These are phyloP conservation scores for Pediacus dermestoides DNA, from an alignment of 2,888 invertebrate species.

Conservation along the genomic window DNA sequence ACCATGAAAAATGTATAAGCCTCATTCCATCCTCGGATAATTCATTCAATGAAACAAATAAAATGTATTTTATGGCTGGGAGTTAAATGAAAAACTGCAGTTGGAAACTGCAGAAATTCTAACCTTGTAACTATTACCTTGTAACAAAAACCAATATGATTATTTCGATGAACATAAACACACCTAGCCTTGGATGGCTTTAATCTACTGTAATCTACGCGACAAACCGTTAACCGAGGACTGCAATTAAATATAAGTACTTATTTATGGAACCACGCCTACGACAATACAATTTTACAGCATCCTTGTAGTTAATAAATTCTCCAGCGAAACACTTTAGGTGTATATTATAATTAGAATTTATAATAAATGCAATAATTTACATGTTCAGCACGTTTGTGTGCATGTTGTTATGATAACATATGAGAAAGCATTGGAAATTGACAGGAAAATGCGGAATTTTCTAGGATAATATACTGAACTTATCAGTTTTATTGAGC, in stretches of 20 bases:
- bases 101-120: too few species aligned
- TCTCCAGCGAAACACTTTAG: neutral
- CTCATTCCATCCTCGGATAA: too few species aligned
- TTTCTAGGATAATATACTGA: too few species aligned
- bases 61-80: too few species aligned
- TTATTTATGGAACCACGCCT: slow-evolving; percentile 6
- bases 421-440: too few species aligned
- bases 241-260: slow-evolving; percentile 3
- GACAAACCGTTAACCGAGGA: slow-evolving; percentile 7
- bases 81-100: too few species aligned
- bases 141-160: slow-evolving; percentile 10
- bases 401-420: too few species aligned
- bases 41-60: too few species aligned
- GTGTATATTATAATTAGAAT: slow-evolving; percentile 2
- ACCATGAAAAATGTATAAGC: too few species aligned
- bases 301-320: slow-evolving; percentile 6
- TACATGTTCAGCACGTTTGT: neutral
- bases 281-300: slow-evolving; percentile 2
- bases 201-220: slow-evolving; percentile 3
- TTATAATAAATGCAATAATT: neutral
- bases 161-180: slow-evolving; percentile 5
- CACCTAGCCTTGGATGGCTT: slow-evolving; percentile 4
- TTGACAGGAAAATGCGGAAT: too few species aligned
- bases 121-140: slow-evolving; percentile 12
- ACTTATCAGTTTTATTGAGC: too few species aligned